Base-by-base conservation (phyloP, 1,140 invertebrate species). In the Musca vetustissima region DNA sequence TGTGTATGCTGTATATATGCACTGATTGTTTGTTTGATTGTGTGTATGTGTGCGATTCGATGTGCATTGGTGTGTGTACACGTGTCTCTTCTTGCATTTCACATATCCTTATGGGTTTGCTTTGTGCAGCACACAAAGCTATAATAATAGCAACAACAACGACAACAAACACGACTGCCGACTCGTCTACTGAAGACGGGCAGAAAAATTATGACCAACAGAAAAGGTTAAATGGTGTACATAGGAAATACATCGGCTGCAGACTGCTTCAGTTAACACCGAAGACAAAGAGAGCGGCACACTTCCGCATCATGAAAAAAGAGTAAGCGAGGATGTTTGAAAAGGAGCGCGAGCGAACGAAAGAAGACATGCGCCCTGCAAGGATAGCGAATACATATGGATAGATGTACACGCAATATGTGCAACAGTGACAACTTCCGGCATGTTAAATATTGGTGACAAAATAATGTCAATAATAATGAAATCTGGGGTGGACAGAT, bases 381-480 rank as follows among this genome's bases (percentile, higher is more conserved):
- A 8, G 13, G 11, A 13, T 43, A 11, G 7, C 11, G 28, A 43
- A 13, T 9, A 43, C 36, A 13, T 8, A 11, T 11, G 36, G 11
- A 43, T 43, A 11, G 4, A 43, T 13, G 36, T 43, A 43, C 36
- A 43, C 36, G 36, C 36, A 43, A 43, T 43, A 43, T 43, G 36
- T 43, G 57, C 57, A 61, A 61, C 57, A 61, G 57, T 61, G 57
- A 61, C 57, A 61, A 61, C 36, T 61, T 61, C 57, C 57, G 57
- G 57, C 36, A 61, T 61, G 25, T 61, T 61, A 61, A 43, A 61
- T 9, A 9, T 36, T 36, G 15, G 28, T 61, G 57, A 61, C 28
- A 36, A 43, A 36, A 43, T 19, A 61, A 36, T 17, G 15, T 28
- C 28, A 61, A 43, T 36, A 43, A 36, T 11, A 61, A 61, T 61